Evolutionary conservation across 1,140 invertebrate genomes (phyloP).

Genomic region (Alviniconcha marisindica): DNA sequence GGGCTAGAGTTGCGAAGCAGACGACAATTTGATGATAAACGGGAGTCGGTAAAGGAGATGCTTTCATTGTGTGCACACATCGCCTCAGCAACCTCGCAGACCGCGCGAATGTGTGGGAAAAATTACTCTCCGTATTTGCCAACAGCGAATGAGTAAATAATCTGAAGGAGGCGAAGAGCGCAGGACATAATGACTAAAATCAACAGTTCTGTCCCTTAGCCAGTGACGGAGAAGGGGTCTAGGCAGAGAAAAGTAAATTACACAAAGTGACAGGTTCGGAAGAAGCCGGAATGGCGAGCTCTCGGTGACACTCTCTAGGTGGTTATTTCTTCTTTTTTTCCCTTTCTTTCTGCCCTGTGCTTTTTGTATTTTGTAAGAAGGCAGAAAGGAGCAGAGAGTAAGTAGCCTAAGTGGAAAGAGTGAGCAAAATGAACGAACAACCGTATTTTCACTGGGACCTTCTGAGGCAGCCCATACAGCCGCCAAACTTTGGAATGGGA

Average conservation of each 20-base stretch:
- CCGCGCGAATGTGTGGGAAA: conserved; percentile 28
- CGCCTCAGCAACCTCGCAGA: background rate
- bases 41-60: background rate
- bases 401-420: background rate
- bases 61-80: conserved; percentile 16
- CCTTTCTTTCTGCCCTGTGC: too few species aligned
- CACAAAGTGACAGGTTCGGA: background rate
- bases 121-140: conserved; percentile 30
- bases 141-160: conserved; percentile 13
- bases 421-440: conserved; percentile 64
- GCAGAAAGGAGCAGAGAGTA: too few species aligned
- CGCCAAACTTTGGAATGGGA: conserved; percentile 63
- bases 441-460: conserved; percentile 69
- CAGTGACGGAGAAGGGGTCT: background rate
- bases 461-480: conserved; percentile 62
- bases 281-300: background rate
- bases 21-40: conserved; percentile 40
- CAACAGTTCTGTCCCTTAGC: conserved; percentile 13
- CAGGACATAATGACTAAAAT: background rate
- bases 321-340: too few species aligned
- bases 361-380: background rate
- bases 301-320: background rate
- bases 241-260: background rate
- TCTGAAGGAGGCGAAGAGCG: background rate
- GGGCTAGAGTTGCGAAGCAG: conserved; percentile 22